Conservation (phyloP, 2,113 vertebrate genomes). For the Ursus arctos region DNA sequence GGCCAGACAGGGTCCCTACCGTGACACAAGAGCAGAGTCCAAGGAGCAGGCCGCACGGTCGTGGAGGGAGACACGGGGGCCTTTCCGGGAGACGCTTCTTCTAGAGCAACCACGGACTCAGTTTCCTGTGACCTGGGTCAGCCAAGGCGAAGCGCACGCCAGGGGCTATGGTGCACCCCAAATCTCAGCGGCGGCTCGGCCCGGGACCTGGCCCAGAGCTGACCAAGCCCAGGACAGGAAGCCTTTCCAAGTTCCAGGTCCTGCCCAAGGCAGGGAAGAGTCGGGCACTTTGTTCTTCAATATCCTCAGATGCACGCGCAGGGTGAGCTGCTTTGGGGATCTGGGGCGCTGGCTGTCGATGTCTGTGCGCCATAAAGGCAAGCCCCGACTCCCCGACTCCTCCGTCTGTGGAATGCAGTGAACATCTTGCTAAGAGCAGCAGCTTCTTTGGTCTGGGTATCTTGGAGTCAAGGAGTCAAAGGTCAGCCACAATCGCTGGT, state of each 20-base stretch:
- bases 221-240: not conserved
- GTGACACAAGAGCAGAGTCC: not conserved
- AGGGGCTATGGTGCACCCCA: not conserved
- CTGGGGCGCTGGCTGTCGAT: not conserved
- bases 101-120: not conserved
- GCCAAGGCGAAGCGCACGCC: constrained; percentile 11
- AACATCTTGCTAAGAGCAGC: constrained; percentile 34
- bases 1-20: not conserved
- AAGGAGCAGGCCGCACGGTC: not conserved
- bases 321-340: not conserved
- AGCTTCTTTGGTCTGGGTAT: constrained; percentile 78
- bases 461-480: constrained; percentile 69
- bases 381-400: not conserved
- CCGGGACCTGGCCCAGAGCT: not conserved
- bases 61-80: not conserved
- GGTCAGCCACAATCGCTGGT: not conserved
- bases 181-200: not conserved
- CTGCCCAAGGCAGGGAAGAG: not conserved
- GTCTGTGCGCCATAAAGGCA: not conserved
- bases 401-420: not conserved
- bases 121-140: constrained; percentile 17
- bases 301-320: not conserved
- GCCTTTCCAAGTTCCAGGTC: not conserved
- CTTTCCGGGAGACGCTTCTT: constrained; percentile 52
- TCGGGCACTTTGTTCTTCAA: not conserved